A percentile compares a stretch with the other conserved stretches of the same genome.
phyloP scores from a whole-genome alignment of 2,113 vertebrate genomes.

The Protobothrops mucrosquamatus region DNA sequence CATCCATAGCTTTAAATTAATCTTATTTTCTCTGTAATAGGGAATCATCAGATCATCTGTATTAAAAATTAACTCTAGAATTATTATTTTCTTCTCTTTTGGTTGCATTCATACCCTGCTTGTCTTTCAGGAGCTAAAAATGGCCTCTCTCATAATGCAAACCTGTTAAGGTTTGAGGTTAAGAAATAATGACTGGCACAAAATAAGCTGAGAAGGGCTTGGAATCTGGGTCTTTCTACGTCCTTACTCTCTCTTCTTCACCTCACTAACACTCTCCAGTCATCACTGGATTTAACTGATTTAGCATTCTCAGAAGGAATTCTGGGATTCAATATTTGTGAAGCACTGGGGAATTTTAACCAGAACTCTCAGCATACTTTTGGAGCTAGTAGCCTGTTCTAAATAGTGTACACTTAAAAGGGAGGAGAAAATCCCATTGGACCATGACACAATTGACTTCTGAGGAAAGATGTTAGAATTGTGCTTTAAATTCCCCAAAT shows the following conservation, averaged over 20 bases:
- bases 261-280: neutral
- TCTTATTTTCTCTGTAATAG: neutral
- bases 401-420: neutral
- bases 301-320: neutral
- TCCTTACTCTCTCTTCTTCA: neutral
- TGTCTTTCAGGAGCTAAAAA: neutral
- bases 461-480: neutral
- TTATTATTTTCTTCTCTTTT: neutral
- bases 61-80: neutral
- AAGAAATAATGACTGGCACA: neutral
- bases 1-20: neutral
- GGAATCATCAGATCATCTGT: neutral
- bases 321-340: neutral
- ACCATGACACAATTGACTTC: neutral
- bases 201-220: neutral
- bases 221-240: neutral
- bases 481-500: neutral
- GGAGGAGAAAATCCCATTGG: neutral
- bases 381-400: neutral
- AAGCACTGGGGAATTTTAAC: neutral
- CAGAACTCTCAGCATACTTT: neutral
- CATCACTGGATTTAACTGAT: neutral
- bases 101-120: neutral
- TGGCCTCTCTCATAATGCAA: neutral
- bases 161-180: neutral